phyloP scores from a whole-genome alignment of 2,113 vertebrate species.

The Peromyscus californicus region DNA sequence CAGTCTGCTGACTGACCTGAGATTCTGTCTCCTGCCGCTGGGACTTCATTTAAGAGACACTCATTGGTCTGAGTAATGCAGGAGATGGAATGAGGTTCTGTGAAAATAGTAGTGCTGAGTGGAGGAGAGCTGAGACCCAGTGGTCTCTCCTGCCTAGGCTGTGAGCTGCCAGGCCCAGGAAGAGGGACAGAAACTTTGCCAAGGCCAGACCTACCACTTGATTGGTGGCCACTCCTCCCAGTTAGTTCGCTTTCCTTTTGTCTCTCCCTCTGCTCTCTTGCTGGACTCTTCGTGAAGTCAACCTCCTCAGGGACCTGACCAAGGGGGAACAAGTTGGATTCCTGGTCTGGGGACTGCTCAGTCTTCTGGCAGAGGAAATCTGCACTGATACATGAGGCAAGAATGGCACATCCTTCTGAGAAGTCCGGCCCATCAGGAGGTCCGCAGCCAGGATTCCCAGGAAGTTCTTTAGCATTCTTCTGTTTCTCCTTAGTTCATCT shows the following conservation, averaged over 20 bases:
- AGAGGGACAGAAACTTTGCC: not conserved
- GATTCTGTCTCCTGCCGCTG: not conserved
- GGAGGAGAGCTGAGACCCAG: not conserved
- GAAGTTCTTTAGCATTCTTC: not conserved
- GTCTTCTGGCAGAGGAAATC: not conserved
- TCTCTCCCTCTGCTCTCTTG: not conserved
- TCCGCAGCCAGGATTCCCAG: not conserved
- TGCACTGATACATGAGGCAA: not conserved
- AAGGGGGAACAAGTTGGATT: not conserved
- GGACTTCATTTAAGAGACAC: not conserved
- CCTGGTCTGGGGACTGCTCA: not conserved
- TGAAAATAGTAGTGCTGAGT: not conserved
- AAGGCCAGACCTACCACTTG: not conserved
- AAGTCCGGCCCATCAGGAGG: not conserved
- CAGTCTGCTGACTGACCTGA: not conserved
- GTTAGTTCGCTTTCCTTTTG: not conserved
- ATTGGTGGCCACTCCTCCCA: not conserved
- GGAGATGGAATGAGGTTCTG: not conserved
- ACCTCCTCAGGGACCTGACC: too few relatives aligned
- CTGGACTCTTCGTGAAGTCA: not conserved
- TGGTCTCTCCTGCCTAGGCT: not conserved
- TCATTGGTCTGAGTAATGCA: not conserved
- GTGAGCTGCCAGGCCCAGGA: too few relatives aligned
- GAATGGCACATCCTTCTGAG: not conserved
- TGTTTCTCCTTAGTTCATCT: not conserved